Conservation (phyloP, 23 tunicate genomes). For the Aplidium turbinatum region DNA sequence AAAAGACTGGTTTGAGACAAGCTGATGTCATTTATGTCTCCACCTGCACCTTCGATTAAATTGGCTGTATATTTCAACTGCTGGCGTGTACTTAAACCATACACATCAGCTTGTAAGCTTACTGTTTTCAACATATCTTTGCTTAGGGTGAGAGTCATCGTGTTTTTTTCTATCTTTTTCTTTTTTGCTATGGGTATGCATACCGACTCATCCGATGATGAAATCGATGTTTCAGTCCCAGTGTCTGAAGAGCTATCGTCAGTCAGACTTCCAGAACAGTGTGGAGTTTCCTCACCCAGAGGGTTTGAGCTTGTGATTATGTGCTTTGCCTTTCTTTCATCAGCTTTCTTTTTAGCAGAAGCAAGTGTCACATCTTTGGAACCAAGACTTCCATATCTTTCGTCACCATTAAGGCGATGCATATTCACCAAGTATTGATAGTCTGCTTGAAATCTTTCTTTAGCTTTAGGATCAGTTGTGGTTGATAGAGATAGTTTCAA, state of each 20-base stretch:
- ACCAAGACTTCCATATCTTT: slow-evolving; percentile 9
- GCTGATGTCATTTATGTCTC: background rate
- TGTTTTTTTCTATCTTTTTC: background rate
- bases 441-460: slow-evolving; percentile 3
- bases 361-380: background rate
- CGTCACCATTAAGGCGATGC: background rate
- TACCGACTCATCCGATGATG: too few species aligned
- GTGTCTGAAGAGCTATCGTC: too few species aligned
- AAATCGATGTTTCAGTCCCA: too few species aligned
- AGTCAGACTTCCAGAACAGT: too few species aligned
- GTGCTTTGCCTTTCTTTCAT: background rate
- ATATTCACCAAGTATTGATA: slow-evolving; percentile 2
- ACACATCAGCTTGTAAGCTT: slow-evolving; percentile 17
- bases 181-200: too few species aligned
- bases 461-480: background rate
- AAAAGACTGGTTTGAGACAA: slow-evolving; percentile 14
- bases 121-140: slow-evolving; percentile 2
- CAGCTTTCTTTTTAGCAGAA: background rate
- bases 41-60: slow-evolving; percentile 7
- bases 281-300: too few species aligned
- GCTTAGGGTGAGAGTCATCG: background rate
- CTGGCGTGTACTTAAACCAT: slow-evolving; percentile 7
- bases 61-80: slow-evolving; percentile 7
- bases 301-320: too few species aligned
- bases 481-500: too few species aligned